These are phyloP conservation scores for Drosophila nigromelanica DNA, from an alignment of 1,140 invertebrate species.

Conservation along the genomic window DNA sequence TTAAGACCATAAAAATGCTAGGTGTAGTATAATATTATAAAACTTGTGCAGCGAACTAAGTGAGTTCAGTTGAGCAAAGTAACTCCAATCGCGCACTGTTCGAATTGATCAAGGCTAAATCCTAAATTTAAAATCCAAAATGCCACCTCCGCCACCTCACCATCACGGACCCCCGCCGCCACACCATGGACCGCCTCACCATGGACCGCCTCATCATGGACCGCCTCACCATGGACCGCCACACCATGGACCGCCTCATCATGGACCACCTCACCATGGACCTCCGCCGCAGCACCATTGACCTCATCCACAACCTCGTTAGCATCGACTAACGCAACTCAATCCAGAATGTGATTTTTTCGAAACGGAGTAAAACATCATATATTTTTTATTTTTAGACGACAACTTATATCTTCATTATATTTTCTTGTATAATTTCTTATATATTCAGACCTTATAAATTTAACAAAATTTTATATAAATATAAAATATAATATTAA, in stretches of 20 bases:
- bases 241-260: constrained; percentile 19
- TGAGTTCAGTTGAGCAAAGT: constrained; percentile 23
- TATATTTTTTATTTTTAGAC: no score
- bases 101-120: not conserved
- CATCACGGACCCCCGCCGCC: constrained; percentile 11
- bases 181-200: constrained; percentile 23
- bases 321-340: no score
- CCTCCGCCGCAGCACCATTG: constrained; percentile 31
- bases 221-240: constrained; percentile 19
- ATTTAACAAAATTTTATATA: no score
- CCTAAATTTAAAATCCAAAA: not conserved
- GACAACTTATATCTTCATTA: no score
- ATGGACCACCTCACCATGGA: constrained; percentile 21
- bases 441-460: no score
- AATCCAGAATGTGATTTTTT: no score
- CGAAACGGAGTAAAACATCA: no score
- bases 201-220: constrained; percentile 23
- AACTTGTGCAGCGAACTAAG: constrained; percentile 11
- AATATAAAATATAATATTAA: no score
- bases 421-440: no score
- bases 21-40: constrained; percentile 25
- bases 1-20: constrained; percentile 15
- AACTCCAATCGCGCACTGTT: constrained; percentile 5
- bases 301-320: constrained; percentile 16
- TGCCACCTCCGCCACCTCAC: constrained; percentile 28